Evolutionary conservation across 2,113 vertebrate genomes (phyloP), one percentile per base, ranked within the genome.

Genomic region (Phylloscopus whistleri): DNA sequence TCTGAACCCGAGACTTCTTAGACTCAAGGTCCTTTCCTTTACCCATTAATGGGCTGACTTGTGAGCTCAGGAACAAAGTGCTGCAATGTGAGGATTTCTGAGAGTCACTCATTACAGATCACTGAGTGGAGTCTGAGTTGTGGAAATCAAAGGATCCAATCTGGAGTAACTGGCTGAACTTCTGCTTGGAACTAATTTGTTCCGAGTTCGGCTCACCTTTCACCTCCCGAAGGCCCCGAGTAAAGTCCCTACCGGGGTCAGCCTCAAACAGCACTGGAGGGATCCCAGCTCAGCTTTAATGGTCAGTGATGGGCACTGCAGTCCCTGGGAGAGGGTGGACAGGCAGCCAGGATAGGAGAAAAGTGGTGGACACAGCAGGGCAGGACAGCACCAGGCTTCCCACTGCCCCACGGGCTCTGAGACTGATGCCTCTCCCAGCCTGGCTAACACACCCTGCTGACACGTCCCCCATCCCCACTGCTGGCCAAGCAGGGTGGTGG

Each of bases 1-100:
- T 97, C 95, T 95, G 96, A 97, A 96, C 95, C 97, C 69, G 87
- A 97, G 97, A 98, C 97, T 97, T 98, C 97, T 97, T 94, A 98
- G 96, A 97, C 94, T 94, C 89, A 69, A 95, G 97, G 97, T 97
- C 97, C 88, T 96, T 98, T 97, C 97, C 96, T 97, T 97, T 97
- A 96, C 97, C 97, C 97, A 97, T 97, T 98, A 98, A 97, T 95
- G 94, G 97, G 97, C 97, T 96, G 97, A 98, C 97, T 97, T 97
- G 97, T 97, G 96, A 97, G 97, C 97, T 94, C 95, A 73, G 96
- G 96, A 98, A 98, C 97, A 97, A 98, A 98, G 97, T 96, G 95
- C 92, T 96, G 95, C 95, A 96, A 96, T 96, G 97, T 96, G 97
- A 98, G 96, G 97, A 97, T 97, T 98, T 98, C 97, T 97, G 97